Base-by-base conservation (phyloP, 2,113 vertebrate genomes). In the Leptobrachium ailaonicum region DNA sequence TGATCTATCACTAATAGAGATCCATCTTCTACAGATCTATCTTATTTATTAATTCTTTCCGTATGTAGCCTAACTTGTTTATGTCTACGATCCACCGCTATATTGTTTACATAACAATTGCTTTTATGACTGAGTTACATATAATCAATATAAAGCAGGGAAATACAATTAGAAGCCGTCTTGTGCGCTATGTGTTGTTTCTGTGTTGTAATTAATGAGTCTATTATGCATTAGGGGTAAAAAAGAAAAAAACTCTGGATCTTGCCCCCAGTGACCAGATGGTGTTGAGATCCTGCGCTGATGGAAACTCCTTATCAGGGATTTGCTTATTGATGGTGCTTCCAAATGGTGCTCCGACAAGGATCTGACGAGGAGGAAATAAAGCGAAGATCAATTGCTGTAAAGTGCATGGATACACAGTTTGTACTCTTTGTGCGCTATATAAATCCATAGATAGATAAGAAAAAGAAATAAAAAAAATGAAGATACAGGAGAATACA, bases 221-320 rank as follows among this genome's bases (percentile, higher is more conserved):
- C 41, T 71, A 9, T 32, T 41, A 50, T 54, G 9, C 4, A 72
- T 8, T 41, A 32, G n/a, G 2, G 6, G 81, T 0, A 69, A 72
- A 1, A 70, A 80, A 44, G 6, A 50, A 32, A 66, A 75, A 77
- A 3, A 69, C 14, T 85, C 43, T 83, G 43, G 82, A 47, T 6
- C 95, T 96, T 92, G 89, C 98, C 95, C 98, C 97, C 0, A 99
- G 94, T 71, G 98, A 99, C 98, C 98, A 99, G 89, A 99, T 95
- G 87, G 98, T 99, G 91, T 99, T 96, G 90, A 99, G 88, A 84
- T 98, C 98, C 13, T 98, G 97, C 44, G 98, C 97, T 0, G 96
- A 96, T 0, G 85, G 20, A 0, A 94, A 10, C 0, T 93, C 93
- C 72, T 96, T 94, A 69, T 86, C 89, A 54, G 97, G 98, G 75